phyloP scores from a whole-genome alignment of 2,113 vertebrate species.

The Anoura caudifer region DNA sequence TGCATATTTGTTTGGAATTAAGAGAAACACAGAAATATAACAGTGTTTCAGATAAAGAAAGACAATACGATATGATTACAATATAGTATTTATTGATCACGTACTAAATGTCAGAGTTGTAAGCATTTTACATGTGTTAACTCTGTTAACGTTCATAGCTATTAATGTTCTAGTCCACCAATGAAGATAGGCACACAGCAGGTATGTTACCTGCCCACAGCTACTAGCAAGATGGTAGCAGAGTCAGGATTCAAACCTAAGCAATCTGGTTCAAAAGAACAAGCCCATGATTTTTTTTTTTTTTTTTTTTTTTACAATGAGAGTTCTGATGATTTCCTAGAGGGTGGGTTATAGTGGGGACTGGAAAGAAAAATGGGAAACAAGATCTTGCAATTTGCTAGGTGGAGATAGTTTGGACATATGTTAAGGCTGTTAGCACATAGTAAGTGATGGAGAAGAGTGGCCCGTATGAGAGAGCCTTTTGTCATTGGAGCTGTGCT shows the following conservation, averaged over 20 bases:
- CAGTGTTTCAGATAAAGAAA: background rate
- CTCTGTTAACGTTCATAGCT: background rate
- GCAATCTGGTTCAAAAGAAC: background rate
- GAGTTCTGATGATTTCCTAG: background rate
- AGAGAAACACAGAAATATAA: background rate
- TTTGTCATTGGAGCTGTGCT: background rate
- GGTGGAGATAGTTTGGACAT: fast-evolving
- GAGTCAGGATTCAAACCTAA: background rate
- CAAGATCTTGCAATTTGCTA: background rate
- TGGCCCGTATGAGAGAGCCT: background rate
- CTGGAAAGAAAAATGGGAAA: background rate
- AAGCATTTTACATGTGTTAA: background rate
- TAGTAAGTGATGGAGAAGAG: background rate
- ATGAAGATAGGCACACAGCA: background rate
- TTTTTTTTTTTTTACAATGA: background rate
- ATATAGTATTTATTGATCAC: background rate
- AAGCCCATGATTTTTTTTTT: background rate
- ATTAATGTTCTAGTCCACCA: background rate
- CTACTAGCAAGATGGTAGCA: background rate
- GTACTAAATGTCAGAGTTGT: background rate
- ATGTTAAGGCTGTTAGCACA: background rate
- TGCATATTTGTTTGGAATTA: background rate
- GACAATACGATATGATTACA: background rate
- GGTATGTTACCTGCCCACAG: background rate
- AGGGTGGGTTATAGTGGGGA: background rate